Conservation (phyloP, 2,113 vertebrate genomes). For the Microtus ochrogaster region DNA sequence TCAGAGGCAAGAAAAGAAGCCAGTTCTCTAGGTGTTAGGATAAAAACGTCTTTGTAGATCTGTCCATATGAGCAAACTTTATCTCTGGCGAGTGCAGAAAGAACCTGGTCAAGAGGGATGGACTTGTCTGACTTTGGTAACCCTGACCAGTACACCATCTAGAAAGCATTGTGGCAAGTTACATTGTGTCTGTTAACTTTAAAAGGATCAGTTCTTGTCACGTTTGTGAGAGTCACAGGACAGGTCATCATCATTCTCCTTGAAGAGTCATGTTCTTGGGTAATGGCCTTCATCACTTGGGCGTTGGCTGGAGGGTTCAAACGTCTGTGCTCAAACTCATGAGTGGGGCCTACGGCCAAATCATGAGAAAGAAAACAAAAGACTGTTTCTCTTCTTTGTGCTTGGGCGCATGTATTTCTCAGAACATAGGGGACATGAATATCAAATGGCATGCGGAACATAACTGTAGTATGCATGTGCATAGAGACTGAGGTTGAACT, state of each 20-base stretch:
- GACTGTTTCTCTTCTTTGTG: neutral
- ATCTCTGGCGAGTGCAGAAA: neutral
- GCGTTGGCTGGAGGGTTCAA: neutral
- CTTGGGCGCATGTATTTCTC: neutral
- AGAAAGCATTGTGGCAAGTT: neutral
- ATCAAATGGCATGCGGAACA: neutral
- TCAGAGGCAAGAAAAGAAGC: constrained; percentile 9
- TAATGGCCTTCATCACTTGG: neutral
- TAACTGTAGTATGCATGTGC: neutral
- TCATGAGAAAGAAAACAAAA: neutral
- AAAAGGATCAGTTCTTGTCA: constrained; percentile 2
- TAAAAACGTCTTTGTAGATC: constrained; percentile 1
- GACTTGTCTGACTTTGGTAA: constrained; percentile 27
- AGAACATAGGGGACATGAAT: neutral
- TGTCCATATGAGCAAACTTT: neutral
- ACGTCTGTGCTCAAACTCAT: constrained; percentile 21
- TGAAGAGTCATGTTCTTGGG: neutral
- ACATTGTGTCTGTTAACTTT: neutral
- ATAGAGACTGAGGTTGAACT: neutral
- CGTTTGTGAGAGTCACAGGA: neutral
- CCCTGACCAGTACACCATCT: neutral
- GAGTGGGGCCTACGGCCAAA: neutral
- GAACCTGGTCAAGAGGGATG: neutral
- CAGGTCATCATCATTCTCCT: neutral
- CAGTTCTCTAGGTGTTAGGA: neutral